A percentile compares a stretch with the other conserved stretches of the same genome.
phyloP scores from a whole-genome alignment of 1,140 invertebrate species.

The Apis dorsata region DNA sequence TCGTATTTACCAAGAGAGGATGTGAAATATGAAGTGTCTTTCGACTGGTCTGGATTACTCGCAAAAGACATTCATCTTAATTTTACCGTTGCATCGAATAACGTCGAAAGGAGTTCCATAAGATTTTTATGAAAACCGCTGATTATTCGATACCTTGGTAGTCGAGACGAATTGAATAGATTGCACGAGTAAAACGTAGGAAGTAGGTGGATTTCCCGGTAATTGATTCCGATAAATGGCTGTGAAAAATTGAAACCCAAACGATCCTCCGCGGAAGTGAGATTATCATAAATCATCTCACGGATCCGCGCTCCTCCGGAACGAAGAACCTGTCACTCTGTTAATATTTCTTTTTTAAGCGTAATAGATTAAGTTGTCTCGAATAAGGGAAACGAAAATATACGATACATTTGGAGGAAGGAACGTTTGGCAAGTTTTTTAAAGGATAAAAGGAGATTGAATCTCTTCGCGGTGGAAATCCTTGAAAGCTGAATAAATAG shows the following conservation, averaged over 20 bases:
- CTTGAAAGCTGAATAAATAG: neutral
- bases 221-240: conserved; percentile 17
- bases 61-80: conserved; percentile 37
- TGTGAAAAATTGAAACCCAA: conserved; percentile 16
- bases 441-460: neutral
- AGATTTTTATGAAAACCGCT: conserved; percentile 13
- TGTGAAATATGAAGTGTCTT: conserved; percentile 20
- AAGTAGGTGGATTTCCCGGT: neutral
- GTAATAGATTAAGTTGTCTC: neutral
- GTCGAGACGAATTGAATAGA: conserved; percentile 2
- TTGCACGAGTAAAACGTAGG: neutral
- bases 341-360: neutral
- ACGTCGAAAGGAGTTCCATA: conserved; percentile 9
- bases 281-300: conserved; percentile 38
- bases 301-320: neutral
- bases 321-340: neutral
- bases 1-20: neutral
- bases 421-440: neutral
- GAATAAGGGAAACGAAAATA: neutral
- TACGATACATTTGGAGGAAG: neutral
- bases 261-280: neutral
- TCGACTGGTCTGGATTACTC: conserved; percentile 3
- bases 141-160: conserved; percentile 1
- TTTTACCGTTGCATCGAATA: neutral
- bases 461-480: neutral